These are phyloP conservation scores for Lycodopsis pacificus DNA, from an alignment of 2,797 vertebrate species.

Conservation along the genomic window DNA sequence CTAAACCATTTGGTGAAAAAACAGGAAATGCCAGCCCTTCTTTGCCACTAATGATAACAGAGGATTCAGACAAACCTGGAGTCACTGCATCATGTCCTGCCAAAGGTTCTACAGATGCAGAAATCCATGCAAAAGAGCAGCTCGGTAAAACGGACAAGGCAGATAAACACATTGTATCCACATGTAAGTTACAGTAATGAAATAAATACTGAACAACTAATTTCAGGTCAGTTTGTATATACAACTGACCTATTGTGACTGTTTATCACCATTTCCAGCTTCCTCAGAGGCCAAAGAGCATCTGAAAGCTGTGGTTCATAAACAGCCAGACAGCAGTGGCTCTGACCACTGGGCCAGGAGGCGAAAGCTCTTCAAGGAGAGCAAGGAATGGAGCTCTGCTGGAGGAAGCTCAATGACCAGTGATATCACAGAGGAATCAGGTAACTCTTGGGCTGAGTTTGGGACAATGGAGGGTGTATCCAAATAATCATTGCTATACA, in stretches of 20 bases:
- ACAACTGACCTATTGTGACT: neutral
- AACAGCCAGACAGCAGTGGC: slow-evolving; percentile 80
- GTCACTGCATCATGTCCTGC: neutral
- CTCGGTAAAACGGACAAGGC: slow-evolving; percentile 30
- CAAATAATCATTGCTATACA: neutral
- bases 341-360: slow-evolving; percentile 88
- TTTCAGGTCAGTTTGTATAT: neutral
- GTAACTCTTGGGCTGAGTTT: slow-evolving; percentile 60
- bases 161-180: slow-evolving; percentile 65
- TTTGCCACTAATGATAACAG: slow-evolving; percentile 13
- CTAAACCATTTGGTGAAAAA: neutral
- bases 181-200: slow-evolving; percentile 76
- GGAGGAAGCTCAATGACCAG: slow-evolving; percentile 89
- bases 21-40: slow-evolving; percentile 36
- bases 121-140: neutral
- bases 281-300: slow-evolving; percentile 77
- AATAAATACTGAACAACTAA: neutral
- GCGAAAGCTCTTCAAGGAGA: slow-evolving; percentile 89
- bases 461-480: neutral
- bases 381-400: slow-evolving; percentile 87
- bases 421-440: slow-evolving; percentile 89
- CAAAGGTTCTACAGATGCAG: slow-evolving; percentile 1
- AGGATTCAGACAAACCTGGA: slow-evolving; percentile 49
- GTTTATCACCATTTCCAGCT: slow-evolving; percentile 48
- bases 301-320: slow-evolving; percentile 75